These are phyloP conservation scores for Clarias laeviceps DNA, from an alignment of 2,797 vertebrate genomes.

Conservation along the genomic window DNA sequence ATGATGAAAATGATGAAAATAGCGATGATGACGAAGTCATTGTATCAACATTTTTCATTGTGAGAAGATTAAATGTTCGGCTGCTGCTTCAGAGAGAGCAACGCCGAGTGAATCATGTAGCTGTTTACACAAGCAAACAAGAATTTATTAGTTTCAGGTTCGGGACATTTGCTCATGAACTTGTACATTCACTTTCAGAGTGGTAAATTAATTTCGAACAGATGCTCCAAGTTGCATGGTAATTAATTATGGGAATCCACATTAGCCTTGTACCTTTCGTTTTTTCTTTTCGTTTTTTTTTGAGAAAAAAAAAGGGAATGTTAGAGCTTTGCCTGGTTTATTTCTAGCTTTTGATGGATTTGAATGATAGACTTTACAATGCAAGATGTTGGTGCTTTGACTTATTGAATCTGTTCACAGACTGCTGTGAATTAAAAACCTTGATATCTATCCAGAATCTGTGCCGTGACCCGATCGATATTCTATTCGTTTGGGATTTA, in stretches of 20 bases:
- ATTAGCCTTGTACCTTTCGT: background rate
- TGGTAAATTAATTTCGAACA: constrained; percentile 11
- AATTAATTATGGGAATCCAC: background rate
- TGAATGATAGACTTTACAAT: background rate
- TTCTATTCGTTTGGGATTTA: background rate
- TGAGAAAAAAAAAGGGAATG: background rate
- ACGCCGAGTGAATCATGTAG: background rate
- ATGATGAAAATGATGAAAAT: background rate
- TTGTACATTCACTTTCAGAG: background rate
- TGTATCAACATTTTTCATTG: constrained; percentile 5
- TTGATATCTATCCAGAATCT: background rate
- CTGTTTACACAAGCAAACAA: constrained; percentile 20
- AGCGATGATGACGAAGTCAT: background rate
- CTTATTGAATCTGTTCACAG: too few species aligned
- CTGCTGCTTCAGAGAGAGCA: constrained; percentile 11
- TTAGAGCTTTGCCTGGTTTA: background rate
- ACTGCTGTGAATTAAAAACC: too few species aligned
- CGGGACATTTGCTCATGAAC: constrained; percentile 3
- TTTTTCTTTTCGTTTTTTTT: background rate
- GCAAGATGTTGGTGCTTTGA: background rate
- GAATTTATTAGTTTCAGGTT: background rate
- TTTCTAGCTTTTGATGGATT: too few species aligned
- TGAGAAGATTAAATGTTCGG: background rate
- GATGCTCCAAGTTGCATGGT: constrained; percentile 11
- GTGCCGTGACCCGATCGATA: constrained; percentile 11